Percentiles rank a stretch among this genome's conserved stretches.
These are phyloP conservation scores for Eurytoma californica DNA, from an alignment of 2,888 invertebrate genomes.

Conservation along the genomic window DNA sequence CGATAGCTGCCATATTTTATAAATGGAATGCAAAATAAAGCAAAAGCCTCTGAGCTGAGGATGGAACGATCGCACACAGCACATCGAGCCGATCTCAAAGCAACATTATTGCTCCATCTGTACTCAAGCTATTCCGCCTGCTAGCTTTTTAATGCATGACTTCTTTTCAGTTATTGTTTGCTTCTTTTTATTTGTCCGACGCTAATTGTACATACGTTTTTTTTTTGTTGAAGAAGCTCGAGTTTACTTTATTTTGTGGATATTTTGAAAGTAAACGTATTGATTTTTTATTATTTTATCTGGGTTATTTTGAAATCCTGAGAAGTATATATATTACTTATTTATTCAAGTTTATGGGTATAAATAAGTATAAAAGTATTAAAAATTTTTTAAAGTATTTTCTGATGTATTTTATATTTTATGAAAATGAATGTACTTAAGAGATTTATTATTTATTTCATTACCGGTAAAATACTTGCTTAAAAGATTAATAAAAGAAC, in stretches of 20 bases:
- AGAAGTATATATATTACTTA: too few species aligned
- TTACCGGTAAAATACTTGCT: too few species aligned
- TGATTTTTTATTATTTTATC: background rate
- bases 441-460: too few species aligned
- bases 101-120: slow-evolving; percentile 37
- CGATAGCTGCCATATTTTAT: slow-evolving; percentile 16
- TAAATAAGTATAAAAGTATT: too few species aligned
- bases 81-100: slow-evolving; percentile 17
- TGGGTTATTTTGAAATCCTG: too few species aligned
- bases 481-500: too few species aligned
- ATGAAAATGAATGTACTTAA: too few species aligned
- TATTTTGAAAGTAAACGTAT: background rate
- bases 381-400: too few species aligned
- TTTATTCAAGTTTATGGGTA: too few species aligned
- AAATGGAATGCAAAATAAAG: slow-evolving; percentile 31
- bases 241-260: background rate
- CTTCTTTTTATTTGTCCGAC: background rate
- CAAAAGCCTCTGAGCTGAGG: slow-evolving; percentile 22
- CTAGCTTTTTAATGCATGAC: slow-evolving; percentile 46
- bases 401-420: too few species aligned
- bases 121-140: slow-evolving; percentile 22
- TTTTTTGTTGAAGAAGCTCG: slow-evolving; percentile 43
- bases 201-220: slow-evolving; percentile 21
- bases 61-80: slow-evolving; percentile 36
- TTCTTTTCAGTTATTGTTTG: slow-evolving; percentile 28